Evolutionary conservation across 2,888 invertebrate genomes (phyloP).

Genomic region (Hoplodrina blanda): DNA sequence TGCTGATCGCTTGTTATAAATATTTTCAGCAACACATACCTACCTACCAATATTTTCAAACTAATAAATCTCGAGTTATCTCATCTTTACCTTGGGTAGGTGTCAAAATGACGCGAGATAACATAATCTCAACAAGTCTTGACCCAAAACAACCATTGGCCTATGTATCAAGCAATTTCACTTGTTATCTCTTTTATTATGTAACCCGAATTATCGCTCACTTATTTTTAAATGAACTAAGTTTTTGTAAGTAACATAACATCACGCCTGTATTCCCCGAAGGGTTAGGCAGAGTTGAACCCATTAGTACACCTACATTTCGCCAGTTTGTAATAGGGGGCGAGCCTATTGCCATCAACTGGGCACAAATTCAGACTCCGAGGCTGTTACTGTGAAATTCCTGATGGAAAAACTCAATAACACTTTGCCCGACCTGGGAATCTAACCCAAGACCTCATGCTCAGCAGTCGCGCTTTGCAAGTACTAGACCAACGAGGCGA

Average conservation of each 20-base stretch:
- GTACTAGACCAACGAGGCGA: no score
- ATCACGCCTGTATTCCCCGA: no score
- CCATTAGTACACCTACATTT: no score
- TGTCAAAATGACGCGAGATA: conserved; percentile 70
- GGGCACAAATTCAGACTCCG: no score
- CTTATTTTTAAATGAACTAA: not conserved
- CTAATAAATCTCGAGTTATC: conserved; percentile 59
- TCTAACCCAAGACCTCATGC: no score
- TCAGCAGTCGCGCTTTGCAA: no score
- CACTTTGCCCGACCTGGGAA: no score
- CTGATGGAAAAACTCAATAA: no score
- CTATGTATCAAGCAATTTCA: conserved; percentile 30
- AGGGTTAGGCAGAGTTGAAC: no score
- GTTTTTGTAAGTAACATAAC: not conserved
- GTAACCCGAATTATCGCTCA: conserved; percentile 6
- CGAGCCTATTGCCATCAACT: no score
- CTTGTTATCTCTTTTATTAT: conserved; percentile 23
- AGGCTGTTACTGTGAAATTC: no score
- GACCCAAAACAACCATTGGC: conserved; percentile 46
- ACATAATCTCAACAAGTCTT: conserved; percentile 48
- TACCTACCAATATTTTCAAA: conserved; percentile 1
- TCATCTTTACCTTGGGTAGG: conserved; percentile 63
- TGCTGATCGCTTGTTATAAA: not conserved
- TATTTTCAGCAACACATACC: not conserved
- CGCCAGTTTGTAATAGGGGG: no score